These are phyloP conservation scores for Oreotragus oreotragus DNA, from an alignment of 2,113 vertebrate genomes.

Conservation along the genomic window DNA sequence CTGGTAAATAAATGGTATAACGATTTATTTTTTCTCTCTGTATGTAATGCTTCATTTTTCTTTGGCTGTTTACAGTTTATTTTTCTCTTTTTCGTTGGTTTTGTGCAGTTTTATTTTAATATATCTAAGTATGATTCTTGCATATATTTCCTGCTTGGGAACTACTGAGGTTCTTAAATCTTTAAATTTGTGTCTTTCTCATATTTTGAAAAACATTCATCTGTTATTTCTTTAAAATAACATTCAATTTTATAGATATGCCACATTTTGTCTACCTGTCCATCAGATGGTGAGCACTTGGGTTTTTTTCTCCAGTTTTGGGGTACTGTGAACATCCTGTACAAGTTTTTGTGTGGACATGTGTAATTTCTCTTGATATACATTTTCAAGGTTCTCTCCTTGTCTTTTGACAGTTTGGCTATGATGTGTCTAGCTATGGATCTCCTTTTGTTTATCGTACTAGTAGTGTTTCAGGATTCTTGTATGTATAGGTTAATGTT, in stretches of 20 bases:
- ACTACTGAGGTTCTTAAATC: background rate
- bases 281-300: background rate
- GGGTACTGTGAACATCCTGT: background rate
- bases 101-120: background rate
- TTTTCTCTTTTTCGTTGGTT: background rate
- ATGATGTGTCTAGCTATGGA: background rate
- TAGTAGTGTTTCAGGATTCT: background rate
- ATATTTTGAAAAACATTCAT: background rate
- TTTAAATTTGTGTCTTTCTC: background rate
- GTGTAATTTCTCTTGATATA: background rate
- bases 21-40: background rate
- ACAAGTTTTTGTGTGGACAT: background rate
- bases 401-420: background rate
- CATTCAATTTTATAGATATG: background rate
- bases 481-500: background rate
- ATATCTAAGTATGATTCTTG: background rate
- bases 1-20: background rate
- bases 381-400: background rate
- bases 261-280: background rate
- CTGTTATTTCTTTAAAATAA: background rate
- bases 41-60: background rate
- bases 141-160: background rate
- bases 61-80: background rate
- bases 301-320: background rate
- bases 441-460: background rate